Percentiles rank a stretch among this genome's conserved stretches.
Conservation (phyloP, 2,797 vertebrate genomes). For the Lagocephalus sceleratus region DNA sequence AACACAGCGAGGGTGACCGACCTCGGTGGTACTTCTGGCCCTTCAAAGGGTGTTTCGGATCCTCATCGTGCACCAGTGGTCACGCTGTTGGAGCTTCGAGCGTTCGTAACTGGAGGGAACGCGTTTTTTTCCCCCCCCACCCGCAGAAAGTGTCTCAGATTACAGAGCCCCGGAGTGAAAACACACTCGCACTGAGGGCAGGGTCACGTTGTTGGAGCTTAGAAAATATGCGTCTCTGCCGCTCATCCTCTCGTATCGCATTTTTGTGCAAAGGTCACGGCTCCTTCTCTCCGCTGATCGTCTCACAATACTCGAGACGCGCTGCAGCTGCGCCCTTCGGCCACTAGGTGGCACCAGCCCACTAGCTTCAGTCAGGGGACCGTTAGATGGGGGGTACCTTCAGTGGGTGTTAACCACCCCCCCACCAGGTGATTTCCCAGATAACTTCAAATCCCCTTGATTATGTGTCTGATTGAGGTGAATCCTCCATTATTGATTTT, state of each 20-base stretch:
- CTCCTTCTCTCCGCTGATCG: too few relatives aligned
- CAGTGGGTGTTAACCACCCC: too few relatives aligned
- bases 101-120: constrained; percentile 3
- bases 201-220: constrained; percentile 13
- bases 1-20: too few relatives aligned
- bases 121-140: constrained; percentile 1
- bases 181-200: constrained; percentile 17
- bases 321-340: not conserved
- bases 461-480: too few relatives aligned
- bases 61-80: not conserved
- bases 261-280: not conserved
- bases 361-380: not conserved
- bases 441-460: not conserved
- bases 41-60: not conserved
- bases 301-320: not conserved
- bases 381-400: not conserved
- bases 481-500: too few relatives aligned
- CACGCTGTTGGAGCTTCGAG: not conserved
- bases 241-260: not conserved
- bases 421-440: not conserved
- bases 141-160: constrained; percentile 12
- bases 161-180: constrained; percentile 6
- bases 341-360: constrained; percentile 38
- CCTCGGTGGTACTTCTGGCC: too few relatives aligned
- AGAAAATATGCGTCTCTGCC: not conserved